These are phyloP conservation scores for Pegoplata infirma DNA, from an alignment of 2,888 invertebrate genomes.

Conservation along the genomic window DNA sequence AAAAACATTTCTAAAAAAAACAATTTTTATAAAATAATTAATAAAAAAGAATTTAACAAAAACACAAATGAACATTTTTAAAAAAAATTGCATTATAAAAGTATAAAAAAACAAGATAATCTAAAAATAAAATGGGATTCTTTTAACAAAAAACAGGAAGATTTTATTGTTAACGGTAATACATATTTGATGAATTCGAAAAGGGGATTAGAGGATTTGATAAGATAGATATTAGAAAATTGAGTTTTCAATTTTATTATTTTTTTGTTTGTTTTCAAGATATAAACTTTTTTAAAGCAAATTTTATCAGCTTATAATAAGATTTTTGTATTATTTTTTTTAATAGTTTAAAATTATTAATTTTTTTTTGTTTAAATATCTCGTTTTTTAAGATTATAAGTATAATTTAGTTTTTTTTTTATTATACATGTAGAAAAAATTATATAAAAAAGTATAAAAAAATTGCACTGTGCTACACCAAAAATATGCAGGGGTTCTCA, in stretches of 20 bases:
- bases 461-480: too few species aligned
- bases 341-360: slow-evolving; percentile 19
- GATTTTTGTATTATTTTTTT: slow-evolving; percentile 11
- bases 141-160: background rate
- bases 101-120: slow-evolving; percentile 35
- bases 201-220: background rate
- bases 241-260: background rate
- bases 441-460: slow-evolving; percentile 62
- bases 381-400: slow-evolving; percentile 3
- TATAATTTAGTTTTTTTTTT: slow-evolving; percentile 25
- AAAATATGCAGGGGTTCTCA: too few species aligned
- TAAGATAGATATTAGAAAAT: background rate
- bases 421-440: slow-evolving; percentile 57
- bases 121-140: slow-evolving; percentile 31
- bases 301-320: background rate
- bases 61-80: slow-evolving; percentile 33
- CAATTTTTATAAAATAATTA: slow-evolving; percentile 39
- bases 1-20: slow-evolving; percentile 29
- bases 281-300: background rate
- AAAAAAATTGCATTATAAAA: slow-evolving; percentile 49
- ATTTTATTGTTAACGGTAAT: background rate
- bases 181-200: background rate
- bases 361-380: slow-evolving; percentile 6
- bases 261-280: background rate
- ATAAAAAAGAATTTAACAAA: slow-evolving; percentile 45